Evolutionary conservation across 2,797 vertebrate species (phyloP), one percentile per base, ranked within the genome.

Genomic region (Chromobotia macracanthus): DNA sequence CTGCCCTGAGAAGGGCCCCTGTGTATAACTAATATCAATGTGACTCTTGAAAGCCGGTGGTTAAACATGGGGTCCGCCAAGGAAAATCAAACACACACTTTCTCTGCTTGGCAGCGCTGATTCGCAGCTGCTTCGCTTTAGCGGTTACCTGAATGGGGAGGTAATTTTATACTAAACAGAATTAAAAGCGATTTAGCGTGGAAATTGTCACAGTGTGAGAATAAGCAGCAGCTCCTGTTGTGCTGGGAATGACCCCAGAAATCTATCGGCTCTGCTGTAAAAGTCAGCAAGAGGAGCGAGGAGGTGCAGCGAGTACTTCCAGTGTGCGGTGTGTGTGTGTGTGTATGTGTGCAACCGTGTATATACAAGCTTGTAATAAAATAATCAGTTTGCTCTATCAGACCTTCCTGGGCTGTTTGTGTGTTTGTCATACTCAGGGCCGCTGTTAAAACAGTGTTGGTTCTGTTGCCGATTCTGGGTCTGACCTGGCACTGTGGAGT

Each of bases 401-500:
- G 44, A 64, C 61, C 25, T 67, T 28, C 72, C 68, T 65, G 1
- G 48, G 50, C 21, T 13, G 65, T 56, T 79, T 72, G 8, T 81
- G n/a, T n/a, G 31, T 72, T 35, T 84, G 23, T 80, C 41, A 19
- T 72, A 80, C 69, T 50, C 86, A 95, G 94, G 86, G 91, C 93
- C 41, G 93, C 93, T 5, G 90, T 94, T 64, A 94, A 95, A 88
- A 92, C 94, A 0, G 91, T 95, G 50, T 70, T 95, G 87, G 91
- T 94, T 82, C 81, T 95, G 76, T 86, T 95, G 82, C 94, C 94
- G 48, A 94, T 95, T 80, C 90, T 95, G 2, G 94, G 94, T 79
- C 84, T 95, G 84, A 95, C 93, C 0, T 95, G 94, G 94, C 88
- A 95, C 0, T 94, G 91, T 77, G 94, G 94, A 11, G 89, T 95